These are phyloP conservation scores for Heliconius erato DNA, from an alignment of 2,888 invertebrate species.

Conservation along the genomic window DNA sequence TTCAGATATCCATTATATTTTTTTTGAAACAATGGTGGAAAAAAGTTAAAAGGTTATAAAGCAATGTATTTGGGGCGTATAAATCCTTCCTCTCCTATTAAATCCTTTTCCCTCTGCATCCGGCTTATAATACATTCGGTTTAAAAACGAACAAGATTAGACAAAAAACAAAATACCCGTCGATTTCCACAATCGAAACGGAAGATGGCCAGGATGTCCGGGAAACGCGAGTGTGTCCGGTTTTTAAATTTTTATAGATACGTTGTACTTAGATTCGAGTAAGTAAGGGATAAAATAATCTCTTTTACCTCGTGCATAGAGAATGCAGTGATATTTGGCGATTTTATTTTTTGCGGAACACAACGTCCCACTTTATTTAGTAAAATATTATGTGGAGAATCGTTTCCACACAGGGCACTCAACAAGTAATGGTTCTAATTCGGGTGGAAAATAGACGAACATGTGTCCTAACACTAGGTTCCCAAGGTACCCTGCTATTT, in stretches of 20 bases:
- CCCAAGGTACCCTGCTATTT: not conserved
- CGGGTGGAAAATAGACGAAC: no score
- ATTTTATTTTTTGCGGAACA: no score
- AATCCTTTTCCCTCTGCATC: constrained; percentile 17
- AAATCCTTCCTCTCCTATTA: constrained; percentile 14
- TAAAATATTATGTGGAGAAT: no score
- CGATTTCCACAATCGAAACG: constrained; percentile 30
- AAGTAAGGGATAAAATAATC: not conserved
- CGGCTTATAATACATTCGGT: constrained; percentile 32
- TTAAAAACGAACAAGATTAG: constrained; percentile 33
- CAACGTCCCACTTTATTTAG: no score
- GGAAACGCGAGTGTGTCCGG: constrained; percentile 9
- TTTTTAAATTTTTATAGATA: not conserved
- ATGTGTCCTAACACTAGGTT: no score
- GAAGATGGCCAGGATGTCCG: constrained; percentile 45
- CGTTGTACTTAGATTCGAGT: not conserved
- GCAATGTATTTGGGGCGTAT: constrained; percentile 26
- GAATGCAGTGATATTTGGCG: no score
- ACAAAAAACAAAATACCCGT: not conserved
- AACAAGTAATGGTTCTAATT: no score
- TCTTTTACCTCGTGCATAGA: not conserved
- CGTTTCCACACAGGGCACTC: no score
- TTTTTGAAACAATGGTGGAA: constrained; percentile 7
- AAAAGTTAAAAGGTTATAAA: constrained; percentile 27
- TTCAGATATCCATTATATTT: constrained; percentile 6